Base-by-base conservation (phyloP, 1,140 invertebrate species). In the Temnothorax curvispinosus region DNA sequence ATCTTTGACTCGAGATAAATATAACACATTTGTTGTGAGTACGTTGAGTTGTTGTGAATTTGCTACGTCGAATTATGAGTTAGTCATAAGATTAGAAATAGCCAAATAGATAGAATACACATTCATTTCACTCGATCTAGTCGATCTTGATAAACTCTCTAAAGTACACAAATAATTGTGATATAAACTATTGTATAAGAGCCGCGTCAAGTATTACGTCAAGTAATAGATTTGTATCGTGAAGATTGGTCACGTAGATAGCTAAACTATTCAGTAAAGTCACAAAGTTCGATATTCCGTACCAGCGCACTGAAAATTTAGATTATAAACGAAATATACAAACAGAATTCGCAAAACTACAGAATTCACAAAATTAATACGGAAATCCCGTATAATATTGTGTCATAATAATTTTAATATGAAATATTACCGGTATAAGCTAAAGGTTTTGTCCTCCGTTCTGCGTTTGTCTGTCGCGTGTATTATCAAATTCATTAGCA, bases 401-500 rank as follows among this genome's bases (percentile, higher is more conserved):
- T 38, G 1, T 32, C 13, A 67, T 38, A 8, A 38, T 41, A 44
- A 71, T 41, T 56, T 27, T 2, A 15, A 4, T 13, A 3, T 3
- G 21, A 52, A 67, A n/a, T 44, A 44, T 21, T 38, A 9, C 2
- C 32, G 15, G 41, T 38, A 44, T 35, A 60, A 52, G 13, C 3
- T 21, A 44, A 2, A 75, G 35, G 35, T 15, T 47, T 84, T 60
- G 69, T 47, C 15, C 21, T 47, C 27, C 7, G n/a, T 77, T 76
- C 15, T 4, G 18, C 13, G 21, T 21, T 27, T 54, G 7, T 76
- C 18, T 74, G 44, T 3, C 8, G 56, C 8, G 56, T 15, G 27
- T 58, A 44, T 13, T 67, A 74, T 80, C 35, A 86, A 80, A 86
- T 81, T 75, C 47, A 75, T 87, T 82, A 41, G 60, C 75, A 62